phyloP scores from a whole-genome alignment of 2,888 invertebrate species.

The Endotricha flammealis region DNA sequence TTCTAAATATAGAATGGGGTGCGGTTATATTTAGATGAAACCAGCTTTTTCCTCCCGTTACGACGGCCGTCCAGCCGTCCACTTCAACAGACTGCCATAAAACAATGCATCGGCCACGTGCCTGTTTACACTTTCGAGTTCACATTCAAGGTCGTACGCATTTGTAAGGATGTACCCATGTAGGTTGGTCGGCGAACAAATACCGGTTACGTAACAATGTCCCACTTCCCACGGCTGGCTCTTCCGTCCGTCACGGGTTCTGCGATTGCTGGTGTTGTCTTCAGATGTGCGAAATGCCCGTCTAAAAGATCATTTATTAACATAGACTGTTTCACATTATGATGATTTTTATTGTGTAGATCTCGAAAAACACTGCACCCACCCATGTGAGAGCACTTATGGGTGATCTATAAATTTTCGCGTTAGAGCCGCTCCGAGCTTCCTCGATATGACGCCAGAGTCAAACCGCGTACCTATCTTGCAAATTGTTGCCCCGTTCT shows the following conservation, averaged over 20 bases:
- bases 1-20: not conserved
- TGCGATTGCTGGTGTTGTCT: conserved; percentile 35
- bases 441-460: no score
- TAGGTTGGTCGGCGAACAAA: conserved; percentile 71
- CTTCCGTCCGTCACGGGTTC: conserved; percentile 50
- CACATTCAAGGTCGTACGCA: conserved; percentile 76
- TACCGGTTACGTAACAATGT: conserved; percentile 73
- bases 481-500: no score
- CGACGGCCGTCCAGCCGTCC: no score
- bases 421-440: no score
- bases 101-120: conserved; percentile 77
- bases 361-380: no score
- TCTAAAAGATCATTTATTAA: no score
- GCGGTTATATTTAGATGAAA: conserved; percentile 4
- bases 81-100: conserved; percentile 57
- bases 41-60: conserved; percentile 21
- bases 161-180: conserved; percentile 76
- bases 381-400: no score
- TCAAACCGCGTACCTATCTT: no score
- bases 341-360: no score
- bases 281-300: not conserved
- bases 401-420: no score
- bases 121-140: conserved; percentile 75
- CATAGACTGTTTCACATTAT: no score
- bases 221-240: conserved; percentile 70